Conservation (phyloP, 2,797 vertebrate genomes). For the Simalia tracyae region DNA sequence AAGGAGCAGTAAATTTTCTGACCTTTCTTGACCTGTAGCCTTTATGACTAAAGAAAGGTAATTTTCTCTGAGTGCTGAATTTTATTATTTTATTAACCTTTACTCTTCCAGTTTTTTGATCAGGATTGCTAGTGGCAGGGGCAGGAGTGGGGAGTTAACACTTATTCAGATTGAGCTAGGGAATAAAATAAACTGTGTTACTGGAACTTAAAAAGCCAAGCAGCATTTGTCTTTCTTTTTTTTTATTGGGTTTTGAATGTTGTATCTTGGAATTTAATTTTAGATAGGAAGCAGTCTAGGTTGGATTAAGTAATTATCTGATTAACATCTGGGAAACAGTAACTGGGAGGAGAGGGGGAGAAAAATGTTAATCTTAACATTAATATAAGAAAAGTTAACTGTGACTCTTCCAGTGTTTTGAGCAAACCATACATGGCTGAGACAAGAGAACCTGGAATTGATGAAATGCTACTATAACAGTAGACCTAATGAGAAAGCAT, state of each 20-base stretch:
- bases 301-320: background rate
- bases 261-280: background rate
- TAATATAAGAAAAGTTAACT: too few relatives aligned
- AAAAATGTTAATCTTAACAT: too few relatives aligned
- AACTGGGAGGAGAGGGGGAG: too few relatives aligned
- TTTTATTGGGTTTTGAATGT: background rate
- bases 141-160: background rate
- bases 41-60: background rate
- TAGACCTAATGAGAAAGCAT: too few relatives aligned
- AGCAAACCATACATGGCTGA: too few relatives aligned
- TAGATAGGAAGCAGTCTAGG: background rate
- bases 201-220: background rate
- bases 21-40: background rate
- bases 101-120: background rate
- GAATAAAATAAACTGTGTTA: background rate
- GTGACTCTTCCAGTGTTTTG: too few relatives aligned
- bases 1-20: background rate
- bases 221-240: background rate
- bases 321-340: too few relatives aligned
- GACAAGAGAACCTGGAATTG: too few relatives aligned
- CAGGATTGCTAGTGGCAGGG: background rate
- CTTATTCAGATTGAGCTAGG: background rate
- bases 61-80: background rate
- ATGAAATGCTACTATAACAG: too few relatives aligned
- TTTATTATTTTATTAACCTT: background rate